Evolutionary conservation across 2,113 vertebrate species (phyloP).

Genomic region (Odobenus rosmarus): DNA sequence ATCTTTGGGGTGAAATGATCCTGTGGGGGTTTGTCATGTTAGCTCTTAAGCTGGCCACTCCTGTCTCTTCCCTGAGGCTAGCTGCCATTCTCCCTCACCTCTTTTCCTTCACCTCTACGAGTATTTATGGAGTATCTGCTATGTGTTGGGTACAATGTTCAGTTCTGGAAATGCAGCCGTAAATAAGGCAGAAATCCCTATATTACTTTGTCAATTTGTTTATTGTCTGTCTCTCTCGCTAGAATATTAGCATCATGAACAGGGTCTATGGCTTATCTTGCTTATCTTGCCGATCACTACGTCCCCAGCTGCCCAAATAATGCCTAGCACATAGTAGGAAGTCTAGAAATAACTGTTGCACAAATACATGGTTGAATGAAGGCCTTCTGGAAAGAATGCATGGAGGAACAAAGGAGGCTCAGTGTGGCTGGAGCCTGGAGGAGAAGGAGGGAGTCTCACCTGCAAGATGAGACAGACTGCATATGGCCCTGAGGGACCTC

Average conservation of each 20-base stretch:
- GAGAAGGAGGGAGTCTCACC: not conserved
- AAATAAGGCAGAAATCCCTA: not conserved
- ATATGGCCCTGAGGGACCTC: not conserved
- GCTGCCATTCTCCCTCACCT: not conserved
- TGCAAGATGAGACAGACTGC: not conserved
- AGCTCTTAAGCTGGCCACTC: not conserved
- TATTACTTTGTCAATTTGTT: not conserved
- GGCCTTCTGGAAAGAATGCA: not conserved
- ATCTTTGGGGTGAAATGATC: not conserved
- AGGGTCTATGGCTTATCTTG: not conserved
- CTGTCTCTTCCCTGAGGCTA: not conserved
- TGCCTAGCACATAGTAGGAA: not conserved
- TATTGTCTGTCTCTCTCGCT: not conserved
- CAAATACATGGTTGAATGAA: not conserved
- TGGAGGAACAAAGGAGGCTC: not conserved
- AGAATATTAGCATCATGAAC: not conserved
- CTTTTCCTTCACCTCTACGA: not conserved
- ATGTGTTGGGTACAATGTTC: not conserved
- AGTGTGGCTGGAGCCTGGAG: not conserved
- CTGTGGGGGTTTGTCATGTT: not conserved
- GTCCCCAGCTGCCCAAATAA: not conserved
- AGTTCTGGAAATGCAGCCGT: not conserved
- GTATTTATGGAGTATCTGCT: not conserved
- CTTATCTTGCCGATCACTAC: not conserved
- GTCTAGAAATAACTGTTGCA: not conserved